These are phyloP conservation scores for Melierax canorus DNA, from an alignment of 2,113 vertebrate genomes.

Conservation along the genomic window DNA sequence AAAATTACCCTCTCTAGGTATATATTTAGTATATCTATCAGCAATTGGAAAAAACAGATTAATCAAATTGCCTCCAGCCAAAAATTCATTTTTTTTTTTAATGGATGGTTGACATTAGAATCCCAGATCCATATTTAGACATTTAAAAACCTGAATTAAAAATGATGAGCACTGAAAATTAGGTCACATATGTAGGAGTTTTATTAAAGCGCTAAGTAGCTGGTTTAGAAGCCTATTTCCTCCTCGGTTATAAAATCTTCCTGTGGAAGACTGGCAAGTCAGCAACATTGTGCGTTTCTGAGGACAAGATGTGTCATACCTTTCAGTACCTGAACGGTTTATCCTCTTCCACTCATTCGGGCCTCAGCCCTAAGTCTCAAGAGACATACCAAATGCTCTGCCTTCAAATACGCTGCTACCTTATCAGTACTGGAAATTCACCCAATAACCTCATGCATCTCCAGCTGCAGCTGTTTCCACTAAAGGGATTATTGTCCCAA, in stretches of 20 bases:
- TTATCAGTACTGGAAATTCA: not conserved
- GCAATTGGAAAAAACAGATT: not conserved
- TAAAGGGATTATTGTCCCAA: not conserved
- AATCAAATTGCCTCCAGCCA: not conserved
- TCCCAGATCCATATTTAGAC: not conserved
- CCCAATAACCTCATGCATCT: not conserved
- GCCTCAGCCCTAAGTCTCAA: not conserved
- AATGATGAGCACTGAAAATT: not conserved
- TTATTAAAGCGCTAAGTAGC: not conserved
- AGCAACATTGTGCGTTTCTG: accelerated
- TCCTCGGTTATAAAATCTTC: not conserved
- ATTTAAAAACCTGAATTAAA: not conserved
- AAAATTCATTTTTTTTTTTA: not conserved
- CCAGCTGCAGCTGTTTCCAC: not conserved
- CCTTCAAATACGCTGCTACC: not conserved
- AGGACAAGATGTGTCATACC: accelerated
- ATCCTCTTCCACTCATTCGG: not conserved
- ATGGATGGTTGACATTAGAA: not conserved
- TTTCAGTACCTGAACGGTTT: accelerated
- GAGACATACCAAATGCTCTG: not conserved
- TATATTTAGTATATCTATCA: not conserved
- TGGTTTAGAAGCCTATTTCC: not conserved
- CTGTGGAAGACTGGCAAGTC: not conserved
- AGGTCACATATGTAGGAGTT: not conserved
- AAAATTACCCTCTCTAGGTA: not conserved